Base-by-base conservation (phyloP, 2,797 vertebrate genomes). In the Toxotes lorentzi region DNA sequence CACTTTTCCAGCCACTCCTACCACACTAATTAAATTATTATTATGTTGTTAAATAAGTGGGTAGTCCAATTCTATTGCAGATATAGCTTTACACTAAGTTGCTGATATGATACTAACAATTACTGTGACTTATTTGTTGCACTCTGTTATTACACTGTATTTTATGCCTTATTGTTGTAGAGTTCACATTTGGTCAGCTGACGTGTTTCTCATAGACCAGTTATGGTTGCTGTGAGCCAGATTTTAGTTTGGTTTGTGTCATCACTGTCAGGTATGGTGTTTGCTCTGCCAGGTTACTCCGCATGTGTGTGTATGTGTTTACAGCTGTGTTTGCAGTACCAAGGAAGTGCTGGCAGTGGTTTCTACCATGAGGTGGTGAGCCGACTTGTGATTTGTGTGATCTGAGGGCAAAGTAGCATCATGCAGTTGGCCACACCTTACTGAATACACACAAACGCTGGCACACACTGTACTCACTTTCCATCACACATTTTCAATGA, bases 321-420 rank as follows among this genome's bases (percentile, higher is more conserved):
- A 79, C 85, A 84, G 47, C 80, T 89, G 87, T 85, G 84, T 88
- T 87, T 87, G 61, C 19, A 64, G 70, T 70, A 68, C 61, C 75
- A 73, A 35, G 48, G 43, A 59, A 68, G 70, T 34, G n/a, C 66
- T 87, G 84, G 70, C 68, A 80, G 79, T 23, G 71, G 69, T 74
- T 60, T 63, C 57, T 59, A 41, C 32, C 66, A 66, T 0, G 32
- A 81, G 76, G 76, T 75, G 58, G 47, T 56, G 63, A 84, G 78
- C 82, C 89, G 89, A 66, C 35, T 53, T 78, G 79, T 11, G 87
- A 70, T 76, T 68, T 86, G 71, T 83, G 62, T 81, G 65, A 48
- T 79, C 50, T 68, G 38, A 64, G 78, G 86, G 78, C 0, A 2
- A 83, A 63, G 54, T n/a, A 75, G 34, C 72, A 2, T 83, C 65